Evolutionary conservation across 1,140 invertebrate genomes (phyloP).

Genomic region (Trachymyrmex cornetzi): DNA sequence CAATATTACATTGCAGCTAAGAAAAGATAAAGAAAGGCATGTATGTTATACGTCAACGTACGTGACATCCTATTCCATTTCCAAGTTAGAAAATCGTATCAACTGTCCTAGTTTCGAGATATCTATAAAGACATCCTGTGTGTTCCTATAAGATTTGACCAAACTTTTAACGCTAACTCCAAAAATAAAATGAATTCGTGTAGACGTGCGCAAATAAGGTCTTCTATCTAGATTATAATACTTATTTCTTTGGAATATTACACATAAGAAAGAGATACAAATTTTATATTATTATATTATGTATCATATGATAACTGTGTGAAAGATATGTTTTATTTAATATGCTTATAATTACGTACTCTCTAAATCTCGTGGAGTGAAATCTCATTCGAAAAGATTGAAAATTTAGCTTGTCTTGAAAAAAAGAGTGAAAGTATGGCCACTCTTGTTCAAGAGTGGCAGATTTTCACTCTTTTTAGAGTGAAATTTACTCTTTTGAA

Average conservation of each 20-base stretch:
- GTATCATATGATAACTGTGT: neutral
- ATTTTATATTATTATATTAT: neutral
- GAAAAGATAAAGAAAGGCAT: neutral
- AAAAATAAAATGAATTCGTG: slow-evolving; percentile 35
- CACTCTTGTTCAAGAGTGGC: too few species aligned
- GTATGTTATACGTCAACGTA: neutral
- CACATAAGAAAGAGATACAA: neutral
- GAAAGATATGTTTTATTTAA: neutral
- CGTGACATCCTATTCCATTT: slow-evolving; percentile 30
- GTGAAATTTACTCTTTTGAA: too few species aligned
- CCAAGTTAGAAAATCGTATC: slow-evolving; percentile 35
- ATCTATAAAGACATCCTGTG: slow-evolving; percentile 30
- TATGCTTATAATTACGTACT: neutral
- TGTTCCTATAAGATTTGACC: slow-evolving; percentile 40
- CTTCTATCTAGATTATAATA: slow-evolving; percentile 1
- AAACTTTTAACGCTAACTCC: slow-evolving; percentile 24
- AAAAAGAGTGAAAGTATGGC: too few species aligned
- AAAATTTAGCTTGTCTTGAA: too few species aligned
- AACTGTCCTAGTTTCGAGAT: slow-evolving; percentile 38
- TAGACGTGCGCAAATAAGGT: slow-evolving; percentile 8
- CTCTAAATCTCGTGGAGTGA: too few species aligned
- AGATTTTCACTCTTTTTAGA: too few species aligned
- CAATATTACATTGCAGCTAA: slow-evolving; percentile 12
- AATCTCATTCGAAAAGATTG: too few species aligned
- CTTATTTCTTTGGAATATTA: slow-evolving; percentile 7